Conservation (phyloP, 1,140 invertebrate genomes). For the Drosophila sproati region DNA sequence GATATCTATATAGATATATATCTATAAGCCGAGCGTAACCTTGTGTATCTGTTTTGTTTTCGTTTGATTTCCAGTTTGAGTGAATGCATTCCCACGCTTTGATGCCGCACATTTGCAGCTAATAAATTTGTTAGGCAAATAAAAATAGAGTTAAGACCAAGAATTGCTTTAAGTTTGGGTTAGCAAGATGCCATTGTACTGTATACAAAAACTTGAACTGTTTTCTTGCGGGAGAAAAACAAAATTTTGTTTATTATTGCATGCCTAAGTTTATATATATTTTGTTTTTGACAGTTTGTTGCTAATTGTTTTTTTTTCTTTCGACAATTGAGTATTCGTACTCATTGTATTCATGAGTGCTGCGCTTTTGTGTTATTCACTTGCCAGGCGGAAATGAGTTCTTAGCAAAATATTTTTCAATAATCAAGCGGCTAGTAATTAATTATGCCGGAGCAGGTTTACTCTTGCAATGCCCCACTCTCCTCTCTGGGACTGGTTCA, state of each 20-base stretch:
- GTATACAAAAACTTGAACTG: constrained; percentile 37
- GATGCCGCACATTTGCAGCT: constrained; percentile 53
- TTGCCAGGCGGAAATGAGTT: constrained; percentile 58
- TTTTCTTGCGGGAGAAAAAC: constrained; percentile 8
- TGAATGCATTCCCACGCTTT: constrained; percentile 73
- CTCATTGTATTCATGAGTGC: constrained; percentile 35
- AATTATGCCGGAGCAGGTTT: constrained; percentile 53
- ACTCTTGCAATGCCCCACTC: not conserved
- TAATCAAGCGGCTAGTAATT: constrained; percentile 50
- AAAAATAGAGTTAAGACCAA: constrained; percentile 30
- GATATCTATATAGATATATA: constrained; percentile 3
- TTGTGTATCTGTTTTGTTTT: constrained; percentile 41
- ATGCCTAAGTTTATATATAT: constrained; percentile 13
- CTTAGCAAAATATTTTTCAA: constrained; percentile 42
- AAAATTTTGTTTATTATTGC: constrained; percentile 41
- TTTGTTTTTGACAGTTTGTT: constrained; percentile 73
- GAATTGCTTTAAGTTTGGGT: constrained; percentile 18
- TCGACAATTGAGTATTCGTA: constrained; percentile 23
- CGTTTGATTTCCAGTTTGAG: constrained; percentile 24
- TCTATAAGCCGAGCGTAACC: constrained; percentile 38
- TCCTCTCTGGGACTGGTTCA: not conserved
- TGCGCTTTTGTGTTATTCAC: constrained; percentile 35
- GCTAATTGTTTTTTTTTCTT: constrained; percentile 60
- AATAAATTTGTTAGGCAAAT: constrained; percentile 72
- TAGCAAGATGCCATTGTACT: constrained; percentile 48